Evolutionary conservation across 2,797 vertebrate genomes (phyloP).

Genomic region (Discoglossus pictus): DNA sequence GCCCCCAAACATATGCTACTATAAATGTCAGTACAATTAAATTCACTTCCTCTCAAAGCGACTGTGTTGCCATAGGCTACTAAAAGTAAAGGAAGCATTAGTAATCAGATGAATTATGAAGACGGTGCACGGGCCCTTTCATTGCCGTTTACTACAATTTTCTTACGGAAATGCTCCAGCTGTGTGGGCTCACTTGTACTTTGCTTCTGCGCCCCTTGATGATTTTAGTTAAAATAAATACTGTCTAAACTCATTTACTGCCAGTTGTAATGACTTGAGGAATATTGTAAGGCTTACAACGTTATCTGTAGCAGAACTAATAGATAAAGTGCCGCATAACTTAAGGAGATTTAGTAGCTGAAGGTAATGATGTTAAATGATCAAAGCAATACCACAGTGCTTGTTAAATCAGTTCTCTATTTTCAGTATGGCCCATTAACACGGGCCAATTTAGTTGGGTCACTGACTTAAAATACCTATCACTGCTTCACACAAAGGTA

Average conservation of each 20-base stretch:
- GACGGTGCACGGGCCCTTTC: constrained; percentile 36
- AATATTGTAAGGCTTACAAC: constrained; percentile 13
- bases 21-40: constrained; percentile 53
- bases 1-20: constrained; percentile 50
- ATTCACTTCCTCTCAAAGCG: constrained; percentile 55
- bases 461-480: constrained; percentile 48
- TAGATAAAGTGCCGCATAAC: constrained; percentile 49
- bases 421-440: constrained; percentile 36
- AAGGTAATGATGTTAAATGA: constrained; percentile 46
- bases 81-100: constrained; percentile 51
- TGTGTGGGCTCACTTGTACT: constrained; percentile 55
- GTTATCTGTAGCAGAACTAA: constrained; percentile 13
- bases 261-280: constrained; percentile 12
- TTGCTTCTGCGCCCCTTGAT: constrained; percentile 52
- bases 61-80: constrained; percentile 54
- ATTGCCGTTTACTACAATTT: not conserved
- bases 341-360: constrained; percentile 46
- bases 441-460: constrained; percentile 32
- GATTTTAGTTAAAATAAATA: constrained; percentile 44
- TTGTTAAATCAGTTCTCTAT: constrained; percentile 47
- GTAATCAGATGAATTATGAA: constrained; percentile 54
- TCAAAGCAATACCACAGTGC: constrained; percentile 36
- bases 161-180: constrained; percentile 48
- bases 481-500: constrained; percentile 41
- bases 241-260: constrained; percentile 19